These are phyloP conservation scores for Zaprionus camerounensis DNA, from an alignment of 1,140 invertebrate genomes.

Conservation along the genomic window DNA sequence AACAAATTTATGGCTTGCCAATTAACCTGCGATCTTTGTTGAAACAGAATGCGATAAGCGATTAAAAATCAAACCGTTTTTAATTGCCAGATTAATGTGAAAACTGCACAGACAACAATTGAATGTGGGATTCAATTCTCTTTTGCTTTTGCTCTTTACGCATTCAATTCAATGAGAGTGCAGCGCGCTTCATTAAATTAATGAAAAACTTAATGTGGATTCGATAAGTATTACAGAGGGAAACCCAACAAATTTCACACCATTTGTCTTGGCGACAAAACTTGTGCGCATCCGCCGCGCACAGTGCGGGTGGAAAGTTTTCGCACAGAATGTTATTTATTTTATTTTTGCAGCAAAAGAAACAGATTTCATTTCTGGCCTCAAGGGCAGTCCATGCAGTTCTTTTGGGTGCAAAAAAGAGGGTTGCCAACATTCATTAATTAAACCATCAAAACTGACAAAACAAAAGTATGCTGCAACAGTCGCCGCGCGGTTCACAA, in stretches of 20 bases:
- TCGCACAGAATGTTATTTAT: not conserved
- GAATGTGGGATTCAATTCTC: not conserved
- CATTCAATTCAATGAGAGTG: slow-evolving; percentile 25
- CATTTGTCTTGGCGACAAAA: slow-evolving; percentile 9
- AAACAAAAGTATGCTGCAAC: slow-evolving; percentile 10
- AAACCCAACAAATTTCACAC: not conserved
- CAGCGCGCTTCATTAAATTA: not conserved
- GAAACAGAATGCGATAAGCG: slow-evolving; percentile 16
- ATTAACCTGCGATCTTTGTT: slow-evolving; percentile 59
- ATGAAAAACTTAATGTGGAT: not conserved
- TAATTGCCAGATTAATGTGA: slow-evolving; percentile 37
- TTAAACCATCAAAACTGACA: slow-evolving; percentile 23
- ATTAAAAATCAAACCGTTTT: slow-evolving; percentile 44
- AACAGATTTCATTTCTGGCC: slow-evolving; percentile 1
- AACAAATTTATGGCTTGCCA: slow-evolving; percentile 61
- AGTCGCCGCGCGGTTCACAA: slow-evolving; percentile 12
- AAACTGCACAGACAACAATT: slow-evolving; percentile 5
- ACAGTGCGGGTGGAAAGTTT: not conserved
- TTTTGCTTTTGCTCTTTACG: not conserved
- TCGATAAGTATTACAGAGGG: not conserved
- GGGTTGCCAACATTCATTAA: slow-evolving; percentile 31
- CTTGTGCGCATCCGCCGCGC: not conserved
- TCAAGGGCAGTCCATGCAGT: not conserved
- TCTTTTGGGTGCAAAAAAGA: not conserved
- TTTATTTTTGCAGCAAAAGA: not conserved